Base-by-base conservation (phyloP, 1,140 invertebrate genomes). In the Protaetia brevitarsis region DNA sequence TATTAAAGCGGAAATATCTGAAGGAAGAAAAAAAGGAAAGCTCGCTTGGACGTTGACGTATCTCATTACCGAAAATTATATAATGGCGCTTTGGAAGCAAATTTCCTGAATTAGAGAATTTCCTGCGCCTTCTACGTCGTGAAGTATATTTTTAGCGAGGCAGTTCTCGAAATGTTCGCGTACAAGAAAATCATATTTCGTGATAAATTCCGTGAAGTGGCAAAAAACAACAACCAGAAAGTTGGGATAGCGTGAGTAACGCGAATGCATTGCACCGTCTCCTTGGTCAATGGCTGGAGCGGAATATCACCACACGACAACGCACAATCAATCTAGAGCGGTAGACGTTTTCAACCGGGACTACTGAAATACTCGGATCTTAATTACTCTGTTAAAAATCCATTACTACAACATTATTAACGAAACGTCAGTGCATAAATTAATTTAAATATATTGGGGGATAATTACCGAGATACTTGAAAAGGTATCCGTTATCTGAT, bases 191-290 rank as follows among this genome's bases (percentile, higher is more conserved):
- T 64, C 68, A 69, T 69, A 69, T 66, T 64, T 66, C 68, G 65
- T 69, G 68, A 69, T 69, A 69, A 69, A 69, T 69, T 69, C 66
- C 61, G 63, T 65, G 7, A 60, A 66, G 65, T 66, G 65, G 68
- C 61, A 66, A 66, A 66, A 66, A 45, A 66, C 34, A 51, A 51
- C 41, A 51, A 23, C 41, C 7, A 56, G 51, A 68, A 27, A 29
- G 61, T 31, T 59, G 64, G 64, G 61, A 58, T 69, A 65, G 68
- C 68, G 68, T 69, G 68, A 66, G 68, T 66, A 69, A 69, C 68
- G 64, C 61, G 58, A 69, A 62, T 66, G 63, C 59, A 61, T 30
- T 61, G 65, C 63, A 34, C 31, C 31, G 41, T 23, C 41, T 51
- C 26, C 19, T 23, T 51, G 41, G 41, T 51, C 41, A 51, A 51